A percentile compares a stretch with the other conserved stretches of the same genome.
Conservation (phyloP, 2,888 invertebrate genomes). For the Lochmaea crataegi region DNA sequence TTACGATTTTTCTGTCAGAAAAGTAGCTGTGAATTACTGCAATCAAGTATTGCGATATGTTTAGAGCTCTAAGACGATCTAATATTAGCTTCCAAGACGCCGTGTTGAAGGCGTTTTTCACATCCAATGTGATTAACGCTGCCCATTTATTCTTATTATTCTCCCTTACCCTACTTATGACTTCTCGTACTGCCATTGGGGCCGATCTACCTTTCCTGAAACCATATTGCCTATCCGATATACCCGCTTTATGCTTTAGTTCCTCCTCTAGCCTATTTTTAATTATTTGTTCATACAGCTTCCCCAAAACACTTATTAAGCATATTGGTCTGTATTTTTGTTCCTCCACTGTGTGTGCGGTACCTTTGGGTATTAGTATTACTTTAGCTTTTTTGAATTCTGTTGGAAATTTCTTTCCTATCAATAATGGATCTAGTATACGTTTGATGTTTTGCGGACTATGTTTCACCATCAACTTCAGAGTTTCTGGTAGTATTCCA, state of each 20-base stretch:
- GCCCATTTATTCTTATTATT: not conserved
- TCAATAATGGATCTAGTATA: not conserved
- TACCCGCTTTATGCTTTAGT: not conserved
- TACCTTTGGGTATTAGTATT: not conserved
- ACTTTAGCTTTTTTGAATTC: not conserved
- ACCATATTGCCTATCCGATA: conserved; percentile 2
- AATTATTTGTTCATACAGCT: conserved; percentile 4
- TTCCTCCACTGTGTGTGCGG: not conserved
- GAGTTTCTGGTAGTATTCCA: not conserved
- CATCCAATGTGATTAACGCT: not conserved
- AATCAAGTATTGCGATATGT: not conserved
- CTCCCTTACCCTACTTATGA: not conserved
- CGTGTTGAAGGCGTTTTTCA: not conserved
- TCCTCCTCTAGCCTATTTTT: not conserved
- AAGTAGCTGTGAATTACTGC: too few relatives aligned
- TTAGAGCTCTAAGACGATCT: not conserved
- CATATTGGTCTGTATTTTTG: conserved; percentile 6
- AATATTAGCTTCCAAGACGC: not conserved
- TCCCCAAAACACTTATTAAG: not conserved
- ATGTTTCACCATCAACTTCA: not conserved
- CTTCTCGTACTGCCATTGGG: not conserved
- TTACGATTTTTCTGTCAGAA: not conserved
- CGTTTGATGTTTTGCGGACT: not conserved
- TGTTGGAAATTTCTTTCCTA: not conserved
- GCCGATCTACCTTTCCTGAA: conserved; percentile 4